Conservation (phyloP, 2,113 vertebrate genomes). For the Neolamprologus fasciatus region DNA sequence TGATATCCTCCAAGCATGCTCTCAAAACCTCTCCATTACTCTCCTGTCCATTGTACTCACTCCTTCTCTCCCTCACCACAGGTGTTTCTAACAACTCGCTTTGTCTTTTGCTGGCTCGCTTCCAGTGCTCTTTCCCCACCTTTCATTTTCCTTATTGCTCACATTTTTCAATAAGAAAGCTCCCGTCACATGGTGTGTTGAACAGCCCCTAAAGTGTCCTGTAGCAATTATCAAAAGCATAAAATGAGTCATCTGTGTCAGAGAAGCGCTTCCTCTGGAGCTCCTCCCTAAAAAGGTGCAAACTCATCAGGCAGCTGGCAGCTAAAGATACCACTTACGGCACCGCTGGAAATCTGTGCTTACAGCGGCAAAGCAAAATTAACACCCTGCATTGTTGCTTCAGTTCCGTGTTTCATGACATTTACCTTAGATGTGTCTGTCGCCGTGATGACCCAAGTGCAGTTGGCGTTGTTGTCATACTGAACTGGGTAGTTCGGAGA, state of each 20-base stretch:
- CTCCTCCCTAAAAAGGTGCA: not conserved
- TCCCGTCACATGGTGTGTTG: not conserved
- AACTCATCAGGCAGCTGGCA: not conserved
- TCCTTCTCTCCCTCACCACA: constrained; percentile 19
- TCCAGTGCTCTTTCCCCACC: not conserved
- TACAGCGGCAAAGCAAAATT: not conserved
- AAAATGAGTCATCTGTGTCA: not conserved
- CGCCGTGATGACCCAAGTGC: constrained; percentile 95
- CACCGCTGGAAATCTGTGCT: not conserved
- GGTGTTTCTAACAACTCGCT: constrained; percentile 18
- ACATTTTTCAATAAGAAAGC: not conserved
- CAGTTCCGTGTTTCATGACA: not conserved
- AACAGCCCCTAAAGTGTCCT: constrained; percentile 1
- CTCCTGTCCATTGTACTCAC: not conserved
- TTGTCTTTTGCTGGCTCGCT: constrained; percentile 13
- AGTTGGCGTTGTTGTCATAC: constrained; percentile 97
- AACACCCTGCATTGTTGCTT: not conserved
- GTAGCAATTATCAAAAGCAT: constrained; percentile 9
- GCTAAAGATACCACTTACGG: not conserved
- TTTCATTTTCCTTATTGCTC: constrained; percentile 5
- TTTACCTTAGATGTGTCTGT: constrained; percentile 87
- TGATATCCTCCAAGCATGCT: constrained; percentile 46
- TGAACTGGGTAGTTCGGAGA: constrained; percentile 97
- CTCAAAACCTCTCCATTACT: constrained; percentile 30
- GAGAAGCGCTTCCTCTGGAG: not conserved